Conservation (phyloP, 2,888 invertebrate species). For the Megastigmus dorsalis region DNA sequence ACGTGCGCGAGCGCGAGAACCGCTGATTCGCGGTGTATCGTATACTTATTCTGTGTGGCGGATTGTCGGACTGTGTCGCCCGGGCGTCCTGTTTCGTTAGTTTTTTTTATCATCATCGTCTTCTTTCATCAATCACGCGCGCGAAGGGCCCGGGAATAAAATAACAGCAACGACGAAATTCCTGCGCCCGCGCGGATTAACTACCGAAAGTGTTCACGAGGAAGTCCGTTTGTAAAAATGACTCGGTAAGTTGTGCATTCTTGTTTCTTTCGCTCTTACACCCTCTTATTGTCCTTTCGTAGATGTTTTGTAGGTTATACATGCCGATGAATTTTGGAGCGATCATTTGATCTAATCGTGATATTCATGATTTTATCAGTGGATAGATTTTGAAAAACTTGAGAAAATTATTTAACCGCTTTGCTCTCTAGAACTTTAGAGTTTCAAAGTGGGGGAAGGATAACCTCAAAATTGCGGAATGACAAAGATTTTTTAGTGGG, state of each 20-base stretch:
- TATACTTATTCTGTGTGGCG: too few relatives aligned
- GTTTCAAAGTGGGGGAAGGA: neutral
- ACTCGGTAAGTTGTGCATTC: conserved; percentile 39
- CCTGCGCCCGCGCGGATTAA: neutral
- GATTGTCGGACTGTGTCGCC: neutral
- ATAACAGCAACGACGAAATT: neutral
- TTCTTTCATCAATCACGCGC: too few relatives aligned
- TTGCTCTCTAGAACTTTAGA: neutral
- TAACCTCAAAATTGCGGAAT: conserved; percentile 24
- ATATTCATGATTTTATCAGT: neutral
- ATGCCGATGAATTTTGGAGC: neutral
- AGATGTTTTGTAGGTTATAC: conserved; percentile 31
- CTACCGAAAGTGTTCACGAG: neutral
- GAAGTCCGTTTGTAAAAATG: conserved; percentile 24
- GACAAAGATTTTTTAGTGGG: too few relatives aligned
- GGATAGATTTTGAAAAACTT: neutral
- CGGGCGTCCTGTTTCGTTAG: neutral
- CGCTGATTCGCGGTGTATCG: too few relatives aligned
- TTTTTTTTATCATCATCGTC: neutral
- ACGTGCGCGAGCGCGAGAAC: neutral
- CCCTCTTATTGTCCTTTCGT: too few relatives aligned
- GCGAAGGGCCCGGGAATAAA: neutral
- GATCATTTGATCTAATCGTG: neutral
- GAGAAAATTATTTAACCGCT: too few relatives aligned
- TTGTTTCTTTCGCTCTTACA: too few relatives aligned